phyloP scores from a whole-genome alignment of 2,888 invertebrate genomes.

The Tricholauxania praeusta region DNA sequence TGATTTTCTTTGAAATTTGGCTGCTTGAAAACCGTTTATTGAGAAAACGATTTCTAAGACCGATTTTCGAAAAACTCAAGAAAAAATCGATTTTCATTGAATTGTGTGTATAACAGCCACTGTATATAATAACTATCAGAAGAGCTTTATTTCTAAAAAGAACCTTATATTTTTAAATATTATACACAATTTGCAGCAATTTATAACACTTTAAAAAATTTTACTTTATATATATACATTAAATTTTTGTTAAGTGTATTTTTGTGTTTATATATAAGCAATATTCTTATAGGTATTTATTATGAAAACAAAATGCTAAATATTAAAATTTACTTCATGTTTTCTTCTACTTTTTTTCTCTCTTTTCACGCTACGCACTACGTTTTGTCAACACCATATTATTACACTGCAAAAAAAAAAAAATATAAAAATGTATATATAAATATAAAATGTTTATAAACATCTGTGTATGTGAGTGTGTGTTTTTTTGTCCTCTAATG shows the following conservation, averaged over 20 bases:
- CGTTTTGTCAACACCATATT: slow-evolving; percentile 39
- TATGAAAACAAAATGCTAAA: neutral
- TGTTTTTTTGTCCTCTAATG: slow-evolving; percentile 24
- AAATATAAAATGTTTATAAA: neutral
- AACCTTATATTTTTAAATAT: no score
- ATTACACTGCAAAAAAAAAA: slow-evolving; percentile 33
- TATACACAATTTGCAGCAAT: no score
- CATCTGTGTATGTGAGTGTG: slow-evolving; percentile 37
- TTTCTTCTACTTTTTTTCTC: slow-evolving; percentile 44
- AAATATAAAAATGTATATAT: slow-evolving; percentile 10
- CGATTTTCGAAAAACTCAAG: no score
- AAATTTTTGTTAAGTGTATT: neutral
- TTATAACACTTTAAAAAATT: no score
- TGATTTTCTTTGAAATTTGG: no score
- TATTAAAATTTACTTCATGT: slow-evolving; percentile 31
- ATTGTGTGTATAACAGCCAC: no score
- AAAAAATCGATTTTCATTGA: no score
- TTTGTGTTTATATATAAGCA: neutral
- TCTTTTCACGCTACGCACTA: slow-evolving; percentile 42
- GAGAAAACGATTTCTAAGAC: no score
- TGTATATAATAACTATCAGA: no score
- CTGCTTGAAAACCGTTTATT: no score
- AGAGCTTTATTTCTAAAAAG: no score
- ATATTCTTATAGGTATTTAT: neutral
- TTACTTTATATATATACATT: no score